Evolutionary conservation across 2,888 invertebrate species (phyloP), one percentile per base, ranked within the genome.

Genomic region (Chrysotoxum bicinctum): DNA sequence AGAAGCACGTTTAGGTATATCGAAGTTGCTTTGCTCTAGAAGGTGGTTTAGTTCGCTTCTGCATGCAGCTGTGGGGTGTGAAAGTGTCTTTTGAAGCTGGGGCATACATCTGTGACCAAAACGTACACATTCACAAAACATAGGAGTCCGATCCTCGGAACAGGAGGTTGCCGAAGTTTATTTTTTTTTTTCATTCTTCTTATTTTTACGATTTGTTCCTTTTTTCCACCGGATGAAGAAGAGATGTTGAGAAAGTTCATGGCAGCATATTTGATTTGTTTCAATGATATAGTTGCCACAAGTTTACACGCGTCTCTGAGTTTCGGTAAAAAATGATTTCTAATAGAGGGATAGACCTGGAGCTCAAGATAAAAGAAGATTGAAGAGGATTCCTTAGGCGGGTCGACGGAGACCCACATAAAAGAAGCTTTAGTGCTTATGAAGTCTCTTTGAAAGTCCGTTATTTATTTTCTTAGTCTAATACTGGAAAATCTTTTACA

Each of bases 41-140:
- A 8, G 30, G 37, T 21, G 45, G 54, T 48, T 68, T 19, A 21
- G 66, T 60, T 62, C 60, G 37, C 45, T 70, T 70, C 70, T 72
- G 70, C 70, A 84, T 74, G 56, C 68, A 68, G 58, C 60, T 68
- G 48, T 76, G 26, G 75, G 81, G 80, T 85, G 85, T 69, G 85
- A 85, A 81, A 73, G 68, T 81, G 68, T 81, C 68, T 73, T 73
- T 73, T 85, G 72, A 56, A 81, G 81, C 68, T 81, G 72, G 81
- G 85, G 80, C 62, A 45, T 68, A 81, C 85, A 85, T 85, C 85
- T 85, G 85, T 81, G 85, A 73, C 85, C 85, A 73, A 76, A 81
- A 73, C 85, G 81, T 85, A 66, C 84, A 76, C 66, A 73, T 6
- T 79, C 84, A 80, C 58, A 76, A 30, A 30, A 69, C 10, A 48